phyloP scores from a whole-genome alignment of 2,113 vertebrate genomes.

The Aegypius monachus region DNA sequence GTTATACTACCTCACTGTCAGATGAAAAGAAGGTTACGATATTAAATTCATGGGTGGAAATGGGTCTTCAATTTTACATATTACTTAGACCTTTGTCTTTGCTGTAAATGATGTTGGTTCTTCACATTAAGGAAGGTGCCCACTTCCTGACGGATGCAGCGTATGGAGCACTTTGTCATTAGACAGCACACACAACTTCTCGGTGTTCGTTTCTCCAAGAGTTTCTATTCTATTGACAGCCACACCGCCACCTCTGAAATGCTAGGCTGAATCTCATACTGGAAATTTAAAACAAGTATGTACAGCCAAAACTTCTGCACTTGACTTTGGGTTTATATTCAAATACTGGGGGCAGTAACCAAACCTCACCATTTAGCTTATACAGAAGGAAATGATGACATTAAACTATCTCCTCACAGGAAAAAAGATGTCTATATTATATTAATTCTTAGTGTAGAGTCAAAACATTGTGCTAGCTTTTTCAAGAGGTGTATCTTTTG shows the following conservation, averaged over 20 bases:
- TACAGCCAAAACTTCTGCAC: not conserved
- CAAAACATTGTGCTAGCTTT: not conserved
- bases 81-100: not conserved
- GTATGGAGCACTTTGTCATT: not conserved
- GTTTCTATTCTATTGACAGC: not conserved
- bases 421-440: not conserved
- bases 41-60: not conserved
- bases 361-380: not conserved
- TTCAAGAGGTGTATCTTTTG: not conserved
- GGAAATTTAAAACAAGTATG: not conserved
- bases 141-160: not conserved
- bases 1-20: not conserved
- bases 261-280: not conserved
- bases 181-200: not conserved
- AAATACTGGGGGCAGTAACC: not conserved
- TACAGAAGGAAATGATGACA: not conserved
- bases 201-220: not conserved
- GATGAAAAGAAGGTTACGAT: not conserved
- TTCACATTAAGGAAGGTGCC: not conserved
- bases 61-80: rapidly evolving
- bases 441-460: not conserved
- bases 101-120: not conserved
- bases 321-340: not conserved
- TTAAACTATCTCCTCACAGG: not conserved
- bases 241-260: not conserved